Percentiles rank a stretch among this genome's conserved stretches.
Evolutionary conservation across 2,888 invertebrate species (phyloP).

Genomic region (Neoascia interrupta): DNA sequence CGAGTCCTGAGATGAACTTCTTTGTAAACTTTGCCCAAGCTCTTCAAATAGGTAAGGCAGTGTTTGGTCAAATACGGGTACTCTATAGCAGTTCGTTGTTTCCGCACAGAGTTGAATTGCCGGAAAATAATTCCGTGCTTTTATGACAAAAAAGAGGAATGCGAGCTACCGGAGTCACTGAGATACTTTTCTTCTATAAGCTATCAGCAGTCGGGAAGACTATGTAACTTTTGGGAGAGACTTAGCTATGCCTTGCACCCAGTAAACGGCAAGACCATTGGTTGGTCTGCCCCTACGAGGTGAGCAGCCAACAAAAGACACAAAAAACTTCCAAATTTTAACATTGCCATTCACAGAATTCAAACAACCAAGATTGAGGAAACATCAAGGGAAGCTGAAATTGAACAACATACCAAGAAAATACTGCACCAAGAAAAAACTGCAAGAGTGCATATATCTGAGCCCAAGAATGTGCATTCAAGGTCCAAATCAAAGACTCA

Average conservation of each 20-base stretch:
- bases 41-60: constrained; percentile 86
- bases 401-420: neutral
- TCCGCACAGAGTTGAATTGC: constrained; percentile 80
- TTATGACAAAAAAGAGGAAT: constrained; percentile 83
- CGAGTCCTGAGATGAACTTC: constrained; percentile 88
- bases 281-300: constrained; percentile 1
- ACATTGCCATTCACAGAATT: constrained; percentile 23
- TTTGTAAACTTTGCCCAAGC: constrained; percentile 90
- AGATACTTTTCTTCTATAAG: constrained; percentile 84
- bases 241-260: constrained; percentile 81
- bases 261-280: constrained; percentile 13
- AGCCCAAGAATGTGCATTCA: constrained; percentile 22
- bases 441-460: constrained; percentile 3
- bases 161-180: constrained; percentile 84
- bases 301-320: no score
- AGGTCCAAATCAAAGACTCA: constrained; percentile 16
- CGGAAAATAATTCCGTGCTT: constrained; percentile 87
- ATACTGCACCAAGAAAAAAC: constrained; percentile 31
- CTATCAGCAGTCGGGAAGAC: constrained; percentile 80
- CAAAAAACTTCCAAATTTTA: no score
- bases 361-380: constrained; percentile 36
- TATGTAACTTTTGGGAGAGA: constrained; percentile 87
- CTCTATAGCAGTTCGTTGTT: no score
- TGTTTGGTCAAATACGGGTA: neutral
- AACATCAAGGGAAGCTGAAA: neutral